Evolutionary conservation across 2,113 vertebrate species (phyloP).

Genomic region (Eulacestoma nigropectus): DNA sequence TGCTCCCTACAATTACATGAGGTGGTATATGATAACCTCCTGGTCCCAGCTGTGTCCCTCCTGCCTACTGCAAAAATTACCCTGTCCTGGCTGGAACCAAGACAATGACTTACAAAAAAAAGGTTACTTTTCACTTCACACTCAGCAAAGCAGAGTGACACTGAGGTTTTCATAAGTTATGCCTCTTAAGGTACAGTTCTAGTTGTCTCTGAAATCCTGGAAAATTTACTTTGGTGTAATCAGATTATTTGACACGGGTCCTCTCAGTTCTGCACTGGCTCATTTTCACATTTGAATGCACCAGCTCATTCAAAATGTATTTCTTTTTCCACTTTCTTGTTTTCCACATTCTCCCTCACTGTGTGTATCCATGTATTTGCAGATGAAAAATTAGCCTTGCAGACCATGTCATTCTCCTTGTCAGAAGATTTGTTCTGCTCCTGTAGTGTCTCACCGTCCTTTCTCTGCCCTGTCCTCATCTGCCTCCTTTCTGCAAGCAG

Average conservation of each 20-base stretch:
- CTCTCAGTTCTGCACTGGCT: not conserved
- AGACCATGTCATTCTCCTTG: not conserved
- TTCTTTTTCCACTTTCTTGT: not conserved
- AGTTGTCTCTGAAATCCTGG: not conserved
- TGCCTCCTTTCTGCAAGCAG: not conserved
- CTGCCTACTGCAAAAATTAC: not conserved
- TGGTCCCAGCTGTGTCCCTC: not conserved
- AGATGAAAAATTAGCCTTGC: not conserved
- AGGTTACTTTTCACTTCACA: not conserved
- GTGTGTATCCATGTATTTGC: not conserved
- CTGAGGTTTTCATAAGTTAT: not conserved
- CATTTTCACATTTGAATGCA: not conserved
- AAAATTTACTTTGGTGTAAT: not conserved
- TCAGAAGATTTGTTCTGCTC: not conserved
- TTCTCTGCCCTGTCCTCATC: not conserved
- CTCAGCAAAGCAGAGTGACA: not conserved
- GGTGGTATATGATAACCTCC: not conserved
- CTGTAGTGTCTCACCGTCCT: not conserved
- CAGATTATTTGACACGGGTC: not conserved
- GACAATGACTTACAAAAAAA: not conserved
- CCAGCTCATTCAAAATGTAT: not conserved
- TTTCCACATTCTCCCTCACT: conserved; percentile 4
- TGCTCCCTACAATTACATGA: not conserved
- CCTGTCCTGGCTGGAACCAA: not conserved
- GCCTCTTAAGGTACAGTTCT: not conserved